These are phyloP conservation scores for Gasterosteus nipponicus DNA, from an alignment of 2,113 vertebrate species.

Conservation along the genomic window DNA sequence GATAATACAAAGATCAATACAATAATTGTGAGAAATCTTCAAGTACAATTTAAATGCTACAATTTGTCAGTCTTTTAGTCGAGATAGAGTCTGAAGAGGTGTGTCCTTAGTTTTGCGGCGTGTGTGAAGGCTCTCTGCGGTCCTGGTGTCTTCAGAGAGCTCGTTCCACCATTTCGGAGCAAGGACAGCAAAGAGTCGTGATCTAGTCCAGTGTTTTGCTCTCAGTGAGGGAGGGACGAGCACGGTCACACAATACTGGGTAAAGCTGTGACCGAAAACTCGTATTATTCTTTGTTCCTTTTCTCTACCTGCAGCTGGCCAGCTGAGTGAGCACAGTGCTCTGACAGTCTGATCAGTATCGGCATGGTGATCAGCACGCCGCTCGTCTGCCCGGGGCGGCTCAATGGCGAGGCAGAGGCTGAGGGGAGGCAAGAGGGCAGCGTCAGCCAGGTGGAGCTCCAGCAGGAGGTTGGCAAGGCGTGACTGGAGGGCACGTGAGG, in stretches of 20 bases:
- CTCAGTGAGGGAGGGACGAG: no score
- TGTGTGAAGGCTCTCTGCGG: no score
- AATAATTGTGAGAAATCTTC: neutral
- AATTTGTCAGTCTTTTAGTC: no score
- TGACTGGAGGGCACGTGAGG: neutral
- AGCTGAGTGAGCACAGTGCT: neutral
- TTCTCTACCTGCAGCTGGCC: neutral
- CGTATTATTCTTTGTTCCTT: neutral
- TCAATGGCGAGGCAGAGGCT: neutral
- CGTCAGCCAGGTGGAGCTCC: neutral
- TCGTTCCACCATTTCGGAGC: no score
- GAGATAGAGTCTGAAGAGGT: no score
- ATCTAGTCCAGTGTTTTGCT: no score
- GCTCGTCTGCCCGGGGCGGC: conserved; percentile 1
- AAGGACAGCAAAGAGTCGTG: no score
- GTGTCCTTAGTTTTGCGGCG: no score
- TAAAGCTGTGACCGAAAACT: neutral
- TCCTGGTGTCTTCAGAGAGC: no score
- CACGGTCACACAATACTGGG: neutral
- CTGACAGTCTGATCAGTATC: conserved; percentile 11
- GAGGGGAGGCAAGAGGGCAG: neutral
- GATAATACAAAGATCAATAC: neutral
- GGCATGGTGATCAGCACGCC: conserved; percentile 5
- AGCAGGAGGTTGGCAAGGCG: neutral
- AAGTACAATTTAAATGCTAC: no score